These are phyloP conservation scores for Globodera rostochiensis DNA, from an alignment of 1,140 invertebrate species.

Conservation along the genomic window DNA sequence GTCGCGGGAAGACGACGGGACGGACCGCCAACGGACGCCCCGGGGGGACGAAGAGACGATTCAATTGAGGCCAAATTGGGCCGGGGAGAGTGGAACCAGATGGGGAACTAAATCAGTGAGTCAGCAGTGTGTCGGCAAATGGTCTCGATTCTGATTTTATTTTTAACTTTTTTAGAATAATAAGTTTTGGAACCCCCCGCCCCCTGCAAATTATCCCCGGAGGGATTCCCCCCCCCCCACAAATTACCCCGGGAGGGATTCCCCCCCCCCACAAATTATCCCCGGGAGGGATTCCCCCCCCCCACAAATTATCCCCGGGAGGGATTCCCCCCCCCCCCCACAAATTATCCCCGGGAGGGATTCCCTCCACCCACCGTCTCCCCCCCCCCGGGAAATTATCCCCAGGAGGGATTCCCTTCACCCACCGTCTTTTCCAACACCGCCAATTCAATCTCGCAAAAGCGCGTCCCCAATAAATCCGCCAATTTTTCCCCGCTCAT, in stretches of 20 bases:
- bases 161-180: too few species aligned
- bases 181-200: too few species aligned
- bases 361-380: background rate
- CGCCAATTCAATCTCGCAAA: background rate
- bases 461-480: background rate
- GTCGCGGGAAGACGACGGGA: background rate
- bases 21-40: background rate
- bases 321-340: too few species aligned
- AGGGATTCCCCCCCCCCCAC: background rate
- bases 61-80: background rate
- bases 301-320: too few species aligned
- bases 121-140: background rate
- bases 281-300: background rate
- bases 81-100: background rate
- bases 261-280: too few species aligned
- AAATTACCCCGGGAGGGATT: too few species aligned
- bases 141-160: background rate
- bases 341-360: background rate
- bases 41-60: background rate
- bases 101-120: background rate
- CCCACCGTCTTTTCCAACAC: slow-evolving; percentile 4
- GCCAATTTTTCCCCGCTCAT: background rate
- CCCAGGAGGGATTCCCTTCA: background rate
- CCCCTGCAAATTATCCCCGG: background rate
- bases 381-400: background rate